phyloP scores from a whole-genome alignment of 1,140 invertebrate species.

The Heliconius nattereri region DNA sequence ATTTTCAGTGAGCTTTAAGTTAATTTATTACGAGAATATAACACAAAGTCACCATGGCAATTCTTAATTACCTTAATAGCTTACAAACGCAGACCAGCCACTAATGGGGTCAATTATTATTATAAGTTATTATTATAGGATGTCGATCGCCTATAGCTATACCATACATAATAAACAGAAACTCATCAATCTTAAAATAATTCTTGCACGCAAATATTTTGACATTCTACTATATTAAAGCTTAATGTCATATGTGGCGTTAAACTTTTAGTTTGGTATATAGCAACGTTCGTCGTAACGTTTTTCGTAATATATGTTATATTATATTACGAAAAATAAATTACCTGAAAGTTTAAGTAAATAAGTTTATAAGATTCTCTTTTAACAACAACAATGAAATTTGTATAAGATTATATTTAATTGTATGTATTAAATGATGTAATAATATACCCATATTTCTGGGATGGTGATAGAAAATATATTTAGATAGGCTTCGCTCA shows the following conservation, averaged over 20 bases:
- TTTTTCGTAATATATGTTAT: no score
- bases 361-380: neutral
- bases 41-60: neutral
- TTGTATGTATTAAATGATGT: no score
- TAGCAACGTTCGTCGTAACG: neutral
- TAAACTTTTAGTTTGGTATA: slow-evolving; percentile 17
- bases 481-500: no score
- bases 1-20: neutral
- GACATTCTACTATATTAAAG: slow-evolving; percentile 41
- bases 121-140: slow-evolving; percentile 52
- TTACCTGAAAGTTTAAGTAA: neutral
- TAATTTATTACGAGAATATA: neutral
- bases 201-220: slow-evolving; percentile 45
- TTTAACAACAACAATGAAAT: neutral
- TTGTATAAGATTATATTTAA: no score
- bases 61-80: slow-evolving; percentile 28
- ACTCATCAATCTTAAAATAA: slow-evolving; percentile 54
- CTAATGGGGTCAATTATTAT: slow-evolving; percentile 50
- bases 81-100: slow-evolving; percentile 24
- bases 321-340: slow-evolving; percentile 20
- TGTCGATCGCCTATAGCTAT: slow-evolving; percentile 39
- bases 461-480: no score
- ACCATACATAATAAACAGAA: slow-evolving; percentile 49
- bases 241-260: slow-evolving; percentile 45
- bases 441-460: no score